Conservation (phyloP, 2,797 vertebrate genomes). For the Allobates femoralis region DNA sequence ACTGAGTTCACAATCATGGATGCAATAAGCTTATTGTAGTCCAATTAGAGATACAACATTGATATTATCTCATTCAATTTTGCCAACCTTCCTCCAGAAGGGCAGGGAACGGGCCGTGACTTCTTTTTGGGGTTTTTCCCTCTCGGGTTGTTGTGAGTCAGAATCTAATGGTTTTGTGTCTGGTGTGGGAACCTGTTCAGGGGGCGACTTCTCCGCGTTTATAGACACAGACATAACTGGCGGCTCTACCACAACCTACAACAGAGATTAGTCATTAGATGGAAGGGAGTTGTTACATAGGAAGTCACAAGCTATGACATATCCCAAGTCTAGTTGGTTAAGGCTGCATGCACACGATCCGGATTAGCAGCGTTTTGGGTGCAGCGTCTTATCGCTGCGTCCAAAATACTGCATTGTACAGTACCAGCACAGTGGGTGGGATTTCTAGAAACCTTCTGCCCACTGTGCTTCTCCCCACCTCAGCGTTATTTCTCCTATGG, state of each 20-base stretch:
- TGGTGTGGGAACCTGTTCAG: constrained; percentile 76
- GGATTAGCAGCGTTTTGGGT: no score
- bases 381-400: no score
- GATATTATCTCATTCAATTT: not conserved
- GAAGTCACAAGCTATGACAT: not conserved
- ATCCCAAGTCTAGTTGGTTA: no score
- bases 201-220: constrained; percentile 78
- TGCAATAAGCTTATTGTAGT: no score
- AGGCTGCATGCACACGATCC: no score
- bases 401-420: no score
- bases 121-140: constrained; percentile 66
- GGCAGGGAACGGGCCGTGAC: constrained; percentile 73
- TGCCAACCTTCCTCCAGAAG: constrained; percentile 65
- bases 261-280: not conserved
- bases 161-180: constrained; percentile 76
- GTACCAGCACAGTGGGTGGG: no score
- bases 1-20: no score
- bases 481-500: no score
- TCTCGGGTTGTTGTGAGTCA: constrained; percentile 69
- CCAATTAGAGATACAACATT: not conserved
- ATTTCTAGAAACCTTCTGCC: no score
- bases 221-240: constrained; percentile 65
- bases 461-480: no score
- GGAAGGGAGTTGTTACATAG: not conserved
- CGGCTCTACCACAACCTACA: constrained; percentile 71